These are phyloP conservation scores for Zonitis immaculata DNA, from an alignment of 2,888 invertebrate genomes.

Conservation along the genomic window DNA sequence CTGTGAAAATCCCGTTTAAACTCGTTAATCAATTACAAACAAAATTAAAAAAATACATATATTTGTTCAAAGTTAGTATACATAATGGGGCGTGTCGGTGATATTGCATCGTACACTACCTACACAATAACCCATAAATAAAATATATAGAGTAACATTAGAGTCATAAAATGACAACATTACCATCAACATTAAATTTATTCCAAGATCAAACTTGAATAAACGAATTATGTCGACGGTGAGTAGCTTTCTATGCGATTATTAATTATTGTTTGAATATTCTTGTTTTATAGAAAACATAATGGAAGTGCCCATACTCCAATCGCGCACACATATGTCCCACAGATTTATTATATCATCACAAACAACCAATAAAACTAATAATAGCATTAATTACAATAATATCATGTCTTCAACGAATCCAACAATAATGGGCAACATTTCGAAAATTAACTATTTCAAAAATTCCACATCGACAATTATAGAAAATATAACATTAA, in stretches of 20 bases:
- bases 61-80: constrained; percentile 28
- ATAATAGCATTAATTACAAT: constrained; percentile 25
- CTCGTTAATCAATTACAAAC: no score
- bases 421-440: constrained; percentile 20
- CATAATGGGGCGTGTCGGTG: constrained; percentile 48
- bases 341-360: constrained; percentile 35
- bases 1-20: constrained; percentile 12
- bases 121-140: background rate
- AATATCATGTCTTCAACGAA: constrained; percentile 22
- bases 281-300: constrained; percentile 33
- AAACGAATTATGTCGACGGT: constrained; percentile 12
- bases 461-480: constrained; percentile 20
- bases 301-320: constrained; percentile 51
- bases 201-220: constrained; percentile 14
- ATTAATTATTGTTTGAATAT: background rate
- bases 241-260: background rate
- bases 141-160: background rate
- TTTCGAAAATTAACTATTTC: constrained; percentile 6
- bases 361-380: constrained; percentile 30
- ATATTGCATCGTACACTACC: constrained; percentile 27
- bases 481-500: constrained; percentile 32
- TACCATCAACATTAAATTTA: background rate
- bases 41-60: no score
- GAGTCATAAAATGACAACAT: constrained; percentile 1
- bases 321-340: constrained; percentile 46